These are phyloP conservation scores for Achatina immaculata DNA, from an alignment of 1,140 invertebrate species.

Conservation along the genomic window DNA sequence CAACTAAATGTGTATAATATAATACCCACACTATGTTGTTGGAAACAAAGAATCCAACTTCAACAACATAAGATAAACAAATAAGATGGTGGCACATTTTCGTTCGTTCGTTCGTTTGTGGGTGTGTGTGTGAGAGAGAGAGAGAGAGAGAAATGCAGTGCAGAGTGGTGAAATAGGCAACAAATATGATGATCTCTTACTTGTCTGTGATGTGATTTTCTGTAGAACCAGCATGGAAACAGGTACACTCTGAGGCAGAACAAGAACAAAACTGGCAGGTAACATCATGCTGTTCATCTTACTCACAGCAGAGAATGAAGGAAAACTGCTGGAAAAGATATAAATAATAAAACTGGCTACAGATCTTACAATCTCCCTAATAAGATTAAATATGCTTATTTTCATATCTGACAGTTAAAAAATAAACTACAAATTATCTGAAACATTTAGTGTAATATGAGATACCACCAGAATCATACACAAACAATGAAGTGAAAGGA, in stretches of 20 bases:
- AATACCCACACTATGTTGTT: too few species aligned
- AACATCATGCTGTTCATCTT: constrained; percentile 88
- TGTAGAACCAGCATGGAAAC: constrained; percentile 83
- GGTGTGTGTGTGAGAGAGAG: too few species aligned
- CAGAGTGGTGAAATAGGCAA: too few species aligned
- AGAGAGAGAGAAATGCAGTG: too few species aligned
- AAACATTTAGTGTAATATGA: background rate
- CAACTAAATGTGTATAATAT: too few species aligned
- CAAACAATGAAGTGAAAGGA: too few species aligned
- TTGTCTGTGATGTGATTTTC: constrained; percentile 80
- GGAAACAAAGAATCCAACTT: too few species aligned
- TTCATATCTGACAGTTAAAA: background rate
- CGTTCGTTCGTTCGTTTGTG: too few species aligned
- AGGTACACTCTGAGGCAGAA: constrained; percentile 87
- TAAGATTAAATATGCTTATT: too few species aligned
- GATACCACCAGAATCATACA: too few species aligned
- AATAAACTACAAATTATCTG: background rate
- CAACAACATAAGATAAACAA: too few species aligned
- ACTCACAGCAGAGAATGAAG: constrained; percentile 83
- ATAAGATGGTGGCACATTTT: too few species aligned
- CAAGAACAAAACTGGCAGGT: constrained; percentile 91
- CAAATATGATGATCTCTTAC: constrained; percentile 46
- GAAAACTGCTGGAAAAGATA: constrained; percentile 72
- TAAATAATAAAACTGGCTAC: constrained; percentile 11
- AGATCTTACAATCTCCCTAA: background rate